A percentile compares a stretch with the other conserved stretches of the same genome.
Conservation (phyloP, 2,888 invertebrate genomes). For the Orchesella flavescens region DNA sequence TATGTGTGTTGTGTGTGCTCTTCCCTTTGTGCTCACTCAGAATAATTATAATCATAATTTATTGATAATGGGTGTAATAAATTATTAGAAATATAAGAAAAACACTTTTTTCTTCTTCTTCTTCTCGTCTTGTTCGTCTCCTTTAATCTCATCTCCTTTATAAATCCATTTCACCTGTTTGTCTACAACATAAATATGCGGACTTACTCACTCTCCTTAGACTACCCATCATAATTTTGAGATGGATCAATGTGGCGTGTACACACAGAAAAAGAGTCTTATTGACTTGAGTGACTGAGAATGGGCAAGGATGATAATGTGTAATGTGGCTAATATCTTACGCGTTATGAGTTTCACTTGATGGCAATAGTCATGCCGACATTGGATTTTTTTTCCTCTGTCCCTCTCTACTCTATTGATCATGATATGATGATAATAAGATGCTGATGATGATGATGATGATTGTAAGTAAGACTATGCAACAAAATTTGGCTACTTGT, state of each 20-base stretch:
- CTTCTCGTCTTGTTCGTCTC: slow-evolving; percentile 15
- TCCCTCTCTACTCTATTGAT: not conserved
- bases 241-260: not conserved
- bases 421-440: not conserved
- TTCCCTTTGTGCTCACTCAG: slow-evolving; percentile 50
- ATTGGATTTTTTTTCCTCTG: not conserved
- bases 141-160: slow-evolving; percentile 7
- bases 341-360: slow-evolving; percentile 6
- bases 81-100: slow-evolving; percentile 63
- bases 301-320: slow-evolving; percentile 39
- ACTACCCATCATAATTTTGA: not conserved
- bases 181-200: slow-evolving; percentile 46
- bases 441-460: slow-evolving; percentile 1
- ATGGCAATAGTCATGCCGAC: slow-evolving; percentile 5
- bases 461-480: slow-evolving; percentile 7
- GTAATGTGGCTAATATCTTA: slow-evolving; percentile 19
- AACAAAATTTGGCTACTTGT: slow-evolving; percentile 27
- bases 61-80: slow-evolving; percentile 66
- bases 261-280: not conserved
- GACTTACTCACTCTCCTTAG: not conserved
- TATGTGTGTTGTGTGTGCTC: not conserved
- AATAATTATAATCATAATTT: slow-evolving; percentile 67
- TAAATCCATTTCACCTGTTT: slow-evolving; percentile 23
- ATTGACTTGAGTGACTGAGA: slow-evolving; percentile 36
- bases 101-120: slow-evolving; percentile 48